Percentiles rank a stretch among this genome's conserved stretches.
Evolutionary conservation across 2,797 vertebrate genomes (phyloP).

Genomic region (Diplodus puntazzo): DNA sequence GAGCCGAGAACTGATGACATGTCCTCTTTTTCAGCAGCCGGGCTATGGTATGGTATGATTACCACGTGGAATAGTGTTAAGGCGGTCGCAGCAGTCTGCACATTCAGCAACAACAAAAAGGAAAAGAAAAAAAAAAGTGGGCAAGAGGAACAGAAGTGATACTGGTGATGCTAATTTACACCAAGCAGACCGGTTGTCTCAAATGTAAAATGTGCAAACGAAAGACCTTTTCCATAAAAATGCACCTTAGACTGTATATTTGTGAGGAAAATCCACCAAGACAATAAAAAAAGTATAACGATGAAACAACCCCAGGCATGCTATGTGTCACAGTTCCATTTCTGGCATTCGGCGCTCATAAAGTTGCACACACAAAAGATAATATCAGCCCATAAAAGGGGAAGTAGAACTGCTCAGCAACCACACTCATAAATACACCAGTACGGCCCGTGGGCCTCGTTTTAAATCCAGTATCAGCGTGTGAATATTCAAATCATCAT

Average conservation of each 20-base stretch:
- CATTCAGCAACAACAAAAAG: not conserved
- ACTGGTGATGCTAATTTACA: slow-evolving; percentile 16
- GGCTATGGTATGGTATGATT: slow-evolving; percentile 26
- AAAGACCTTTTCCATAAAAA: not conserved
- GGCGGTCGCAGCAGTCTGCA: slow-evolving; percentile 19
- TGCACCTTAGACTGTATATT: not conserved
- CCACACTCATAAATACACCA: not conserved
- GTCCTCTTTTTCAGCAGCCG: slow-evolving; percentile 46
- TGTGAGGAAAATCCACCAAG: not conserved
- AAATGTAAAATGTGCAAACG: not conserved
- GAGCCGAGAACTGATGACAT: slow-evolving; percentile 47
- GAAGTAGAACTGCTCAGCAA: slow-evolving; percentile 27
- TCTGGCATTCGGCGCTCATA: slow-evolving; percentile 1
- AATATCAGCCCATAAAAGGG: not conserved
- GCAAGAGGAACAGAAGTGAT: slow-evolving; percentile 22
- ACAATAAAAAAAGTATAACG: not conserved
- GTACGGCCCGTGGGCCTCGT: not conserved
- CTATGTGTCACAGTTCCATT: not conserved
- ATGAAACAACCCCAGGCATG: not conserved
- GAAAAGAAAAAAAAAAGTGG: not conserved
- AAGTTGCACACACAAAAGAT: slow-evolving; percentile 1
- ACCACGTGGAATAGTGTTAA: slow-evolving; percentile 23
- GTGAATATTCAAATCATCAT: not conserved
- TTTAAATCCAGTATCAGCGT: not conserved
- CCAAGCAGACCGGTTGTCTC: not conserved